Conservation (phyloP, 2,797 vertebrate species). For the Balearica regulorum region DNA sequence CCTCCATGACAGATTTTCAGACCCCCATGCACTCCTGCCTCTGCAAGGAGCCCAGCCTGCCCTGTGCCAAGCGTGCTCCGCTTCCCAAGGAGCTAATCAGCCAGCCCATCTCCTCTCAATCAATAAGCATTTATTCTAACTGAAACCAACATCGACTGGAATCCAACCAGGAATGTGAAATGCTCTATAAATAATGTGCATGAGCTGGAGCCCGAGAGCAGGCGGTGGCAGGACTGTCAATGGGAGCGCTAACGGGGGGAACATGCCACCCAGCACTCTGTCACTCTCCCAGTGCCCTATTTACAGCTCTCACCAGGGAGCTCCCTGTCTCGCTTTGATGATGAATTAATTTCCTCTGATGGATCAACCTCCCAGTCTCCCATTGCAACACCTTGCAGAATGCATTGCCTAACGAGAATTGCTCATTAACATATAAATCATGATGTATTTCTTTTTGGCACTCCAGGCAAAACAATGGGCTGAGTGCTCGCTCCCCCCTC, state of each 20-base stretch:
- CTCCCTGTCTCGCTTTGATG: constrained; percentile 47
- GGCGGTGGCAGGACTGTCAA: constrained; percentile 7
- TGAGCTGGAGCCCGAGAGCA: constrained; percentile 2
- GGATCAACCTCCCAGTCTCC: neutral
- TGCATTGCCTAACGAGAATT: constrained; percentile 3
- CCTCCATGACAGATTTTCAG: constrained; percentile 18
- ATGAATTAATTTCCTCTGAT: constrained; percentile 53
- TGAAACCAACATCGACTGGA: constrained; percentile 52
- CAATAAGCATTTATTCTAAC: constrained; percentile 61
- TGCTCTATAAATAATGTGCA: constrained; percentile 24
- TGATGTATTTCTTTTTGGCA: constrained; percentile 44
- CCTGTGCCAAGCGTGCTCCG: neutral
- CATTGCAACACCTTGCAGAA: constrained; percentile 37
- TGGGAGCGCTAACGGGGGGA: neutral
- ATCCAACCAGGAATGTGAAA: constrained; percentile 33
- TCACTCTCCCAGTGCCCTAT: constrained; percentile 47
- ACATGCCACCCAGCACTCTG: constrained; percentile 39
- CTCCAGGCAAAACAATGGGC: constrained; percentile 30
- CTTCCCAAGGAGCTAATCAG: constrained; percentile 47
- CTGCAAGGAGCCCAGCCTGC: neutral
- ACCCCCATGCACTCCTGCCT: neutral
- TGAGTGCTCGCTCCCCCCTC: neutral
- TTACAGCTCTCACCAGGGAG: constrained; percentile 46
- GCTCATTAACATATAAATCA: constrained; percentile 58
- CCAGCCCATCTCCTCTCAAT: constrained; percentile 13